A percentile compares a stretch with the other conserved stretches of the same genome.
Evolutionary conservation across 2,113 vertebrate species (phyloP).

Genomic region (Hemiprocne comata): DNA sequence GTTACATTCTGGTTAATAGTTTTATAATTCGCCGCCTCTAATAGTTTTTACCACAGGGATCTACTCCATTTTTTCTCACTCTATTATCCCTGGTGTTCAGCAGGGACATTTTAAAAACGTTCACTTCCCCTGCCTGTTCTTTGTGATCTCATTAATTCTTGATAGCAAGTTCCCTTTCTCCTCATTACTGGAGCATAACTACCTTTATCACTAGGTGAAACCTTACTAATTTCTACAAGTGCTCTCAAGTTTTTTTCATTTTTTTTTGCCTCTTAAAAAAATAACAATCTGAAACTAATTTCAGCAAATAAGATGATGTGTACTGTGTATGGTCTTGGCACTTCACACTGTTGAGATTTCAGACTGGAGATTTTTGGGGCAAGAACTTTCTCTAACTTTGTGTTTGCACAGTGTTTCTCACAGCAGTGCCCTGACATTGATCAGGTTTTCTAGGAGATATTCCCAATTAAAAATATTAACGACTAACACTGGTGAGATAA

Average conservation of each 20-base stretch:
- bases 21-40: conserved; percentile 98
- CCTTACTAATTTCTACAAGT: conserved; percentile 47
- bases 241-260: background rate
- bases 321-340: background rate
- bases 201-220: conserved; percentile 58
- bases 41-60: conserved; percentile 98
- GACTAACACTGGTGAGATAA: background rate
- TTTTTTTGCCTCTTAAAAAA: background rate
- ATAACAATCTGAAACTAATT: background rate
- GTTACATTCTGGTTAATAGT: conserved; percentile 99
- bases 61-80: conserved; percentile 91
- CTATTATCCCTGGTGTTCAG: conserved; percentile 83
- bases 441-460: background rate
- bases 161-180: conserved; percentile 71
- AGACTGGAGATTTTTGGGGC: background rate
- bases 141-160: conserved; percentile 83
- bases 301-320: background rate
- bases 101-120: conserved; percentile 70
- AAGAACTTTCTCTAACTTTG: background rate
- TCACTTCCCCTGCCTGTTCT: conserved; percentile 79
- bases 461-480: background rate
- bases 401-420: background rate
- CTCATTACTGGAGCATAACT: conserved; percentile 71
- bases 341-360: background rate
- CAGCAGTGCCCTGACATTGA: background rate